Conservation (phyloP, 2,797 vertebrate genomes). For the Podarcis siculus region DNA sequence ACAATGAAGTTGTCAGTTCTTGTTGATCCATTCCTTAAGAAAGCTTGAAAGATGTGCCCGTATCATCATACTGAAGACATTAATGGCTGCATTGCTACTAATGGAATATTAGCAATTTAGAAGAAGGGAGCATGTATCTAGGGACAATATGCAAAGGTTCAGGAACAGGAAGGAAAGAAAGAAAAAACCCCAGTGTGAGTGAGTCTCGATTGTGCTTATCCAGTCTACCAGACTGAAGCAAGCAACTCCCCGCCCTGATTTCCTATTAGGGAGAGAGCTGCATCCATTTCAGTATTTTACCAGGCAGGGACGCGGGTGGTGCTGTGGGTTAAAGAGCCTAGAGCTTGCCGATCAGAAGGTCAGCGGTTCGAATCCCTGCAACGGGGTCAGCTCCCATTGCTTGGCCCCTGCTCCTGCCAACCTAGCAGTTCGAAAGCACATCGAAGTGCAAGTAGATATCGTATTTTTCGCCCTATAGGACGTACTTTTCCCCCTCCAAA, state of each 20-base stretch:
- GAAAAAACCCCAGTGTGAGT: not conserved
- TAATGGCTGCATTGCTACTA: not conserved
- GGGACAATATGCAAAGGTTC: not conserved
- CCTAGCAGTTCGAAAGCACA: too few relatives aligned
- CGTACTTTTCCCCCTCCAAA: too few relatives aligned
- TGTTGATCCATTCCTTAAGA: not conserved
- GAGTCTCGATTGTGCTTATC: not conserved
- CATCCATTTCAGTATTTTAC: not conserved
- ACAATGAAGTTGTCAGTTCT: not conserved
- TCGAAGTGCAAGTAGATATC: too few relatives aligned
- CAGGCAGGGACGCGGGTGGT: too few relatives aligned
- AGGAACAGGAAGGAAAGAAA: not conserved
- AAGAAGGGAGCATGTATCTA: not conserved
- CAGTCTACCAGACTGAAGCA: too few relatives aligned
- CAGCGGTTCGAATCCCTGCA: too few relatives aligned
- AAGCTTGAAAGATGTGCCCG: not conserved
- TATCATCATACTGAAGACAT: not conserved
- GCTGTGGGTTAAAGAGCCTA: too few relatives aligned
- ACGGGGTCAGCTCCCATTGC: too few relatives aligned
- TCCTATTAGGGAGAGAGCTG: not conserved
- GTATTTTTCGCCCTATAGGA: too few relatives aligned
- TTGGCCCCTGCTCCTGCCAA: too few relatives aligned
- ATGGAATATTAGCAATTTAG: not conserved
- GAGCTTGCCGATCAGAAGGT: too few relatives aligned
- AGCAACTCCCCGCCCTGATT: not conserved